Evolutionary conservation across 2,113 vertebrate genomes (phyloP).

Genomic region (Ceratotherium simum): DNA sequence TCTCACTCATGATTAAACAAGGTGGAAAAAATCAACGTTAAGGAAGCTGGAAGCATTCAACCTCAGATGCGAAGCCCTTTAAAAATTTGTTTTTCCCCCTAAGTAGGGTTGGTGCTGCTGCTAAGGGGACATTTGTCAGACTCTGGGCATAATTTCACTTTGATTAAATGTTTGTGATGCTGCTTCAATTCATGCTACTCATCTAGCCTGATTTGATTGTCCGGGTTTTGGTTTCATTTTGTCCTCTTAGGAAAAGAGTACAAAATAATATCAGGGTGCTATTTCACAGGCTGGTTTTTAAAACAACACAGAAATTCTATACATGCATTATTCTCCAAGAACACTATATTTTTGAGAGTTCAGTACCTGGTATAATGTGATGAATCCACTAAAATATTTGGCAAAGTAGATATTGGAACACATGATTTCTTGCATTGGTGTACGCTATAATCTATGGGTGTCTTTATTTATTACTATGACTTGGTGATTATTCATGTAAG

Average conservation of each 20-base stretch:
- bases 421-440: neutral
- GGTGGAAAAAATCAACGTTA: neutral
- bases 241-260: neutral
- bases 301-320: neutral
- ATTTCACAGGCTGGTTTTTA: neutral
- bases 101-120: neutral
- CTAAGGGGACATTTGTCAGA: neutral
- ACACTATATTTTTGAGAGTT: neutral
- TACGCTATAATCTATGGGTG: neutral
- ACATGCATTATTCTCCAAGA: neutral
- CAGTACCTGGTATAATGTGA: neutral
- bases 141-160: neutral
- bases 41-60: neutral
- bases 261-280: neutral
- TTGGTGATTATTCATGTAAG: neutral
- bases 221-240: neutral
- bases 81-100: neutral
- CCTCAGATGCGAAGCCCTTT: neutral
- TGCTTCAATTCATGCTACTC: neutral
- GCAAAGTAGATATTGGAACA: neutral
- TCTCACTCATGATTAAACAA: neutral
- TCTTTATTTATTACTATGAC: neutral
- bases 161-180: conserved; percentile 7
- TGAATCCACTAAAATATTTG: neutral
- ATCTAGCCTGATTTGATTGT: neutral